These are phyloP conservation scores for Glossophaga mutica DNA, from an alignment of 2,797 vertebrate species.

Conservation along the genomic window DNA sequence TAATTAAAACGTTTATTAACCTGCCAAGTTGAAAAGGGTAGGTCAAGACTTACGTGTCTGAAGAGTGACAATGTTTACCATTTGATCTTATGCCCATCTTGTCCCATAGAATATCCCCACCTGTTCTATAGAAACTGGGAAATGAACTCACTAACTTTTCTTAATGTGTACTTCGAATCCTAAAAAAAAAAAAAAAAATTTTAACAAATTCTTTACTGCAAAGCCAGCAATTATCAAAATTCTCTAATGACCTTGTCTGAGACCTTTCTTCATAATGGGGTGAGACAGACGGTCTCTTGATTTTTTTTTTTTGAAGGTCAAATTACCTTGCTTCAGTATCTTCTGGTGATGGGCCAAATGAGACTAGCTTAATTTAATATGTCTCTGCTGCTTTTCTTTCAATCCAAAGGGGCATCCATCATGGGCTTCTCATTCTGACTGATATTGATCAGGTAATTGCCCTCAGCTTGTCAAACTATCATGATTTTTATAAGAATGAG, in stretches of 20 bases:
- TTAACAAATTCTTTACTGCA: constrained; percentile 54
- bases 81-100: neutral
- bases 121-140: neutral
- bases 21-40: constrained; percentile 43
- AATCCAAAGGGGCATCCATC: constrained; percentile 72
- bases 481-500: constrained; percentile 75
- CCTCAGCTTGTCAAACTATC: constrained; percentile 73
- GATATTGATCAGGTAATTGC: constrained; percentile 78
- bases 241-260: constrained; percentile 60
- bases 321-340: constrained; percentile 66
- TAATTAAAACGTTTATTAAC: constrained; percentile 67
- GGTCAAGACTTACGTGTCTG: constrained; percentile 18
- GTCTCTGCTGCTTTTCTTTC: constrained; percentile 71
- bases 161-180: constrained; percentile 50
- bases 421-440: constrained; percentile 73
- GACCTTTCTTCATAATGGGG: constrained; percentile 53
- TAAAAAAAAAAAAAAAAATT: constrained; percentile 47
- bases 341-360: constrained; percentile 70
- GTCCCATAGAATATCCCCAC: neutral
- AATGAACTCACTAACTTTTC: constrained; percentile 10
- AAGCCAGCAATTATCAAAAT: constrained; percentile 67
- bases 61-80: neutral
- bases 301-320: constrained; percentile 67
- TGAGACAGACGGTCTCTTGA: constrained; percentile 24
- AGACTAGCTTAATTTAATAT: constrained; percentile 74